Evolutionary conservation across 2,113 vertebrate species (phyloP), one percentile per base, ranked within the genome.

Genomic region (Eolophus roseicapilla): DNA sequence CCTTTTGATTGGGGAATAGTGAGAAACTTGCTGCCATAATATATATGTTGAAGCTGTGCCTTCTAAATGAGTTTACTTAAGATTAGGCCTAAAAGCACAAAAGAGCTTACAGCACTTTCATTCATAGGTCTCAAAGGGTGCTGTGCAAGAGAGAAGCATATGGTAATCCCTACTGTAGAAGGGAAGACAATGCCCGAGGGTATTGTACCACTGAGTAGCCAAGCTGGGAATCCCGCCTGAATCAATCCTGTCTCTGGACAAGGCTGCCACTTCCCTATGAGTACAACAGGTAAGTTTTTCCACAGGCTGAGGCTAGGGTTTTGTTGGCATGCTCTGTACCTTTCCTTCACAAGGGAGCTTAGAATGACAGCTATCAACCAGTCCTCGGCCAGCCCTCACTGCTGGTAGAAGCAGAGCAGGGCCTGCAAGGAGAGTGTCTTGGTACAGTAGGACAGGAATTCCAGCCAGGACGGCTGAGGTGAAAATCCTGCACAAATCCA

Each of bases 401-500:
- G 53, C 55, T 70, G 24, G 6, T 17, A 14, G 57, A 60, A 39
- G 52, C 57, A 6, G 49, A 85, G 82, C 64, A 80, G 64, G 33
- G 25, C 37, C n/a, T 65, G 52, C 67, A 86, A 79, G 60, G 46
- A 82, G 37, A 68, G 9, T 41, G 39, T 60, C 86, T 77, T 77
- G 68, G 55, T 95, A 23, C 3, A 7, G 71, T 50, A 74, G 86
- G 53, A 67, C 19, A 7, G 86, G 37, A 84, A 59, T 62, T 93
- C 24, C 80, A 96, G 94, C 97, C 96, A 62, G 65, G 69, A 64
- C 4, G 3, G 62, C 75, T 67, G 76, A 94, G 76, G 84, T 82
- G 95, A 95, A 95, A 97, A 97, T 96, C 91, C 94, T 77, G 50
- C 68, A 53, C 65, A 93, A 92, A 92, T 96, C 82, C 94, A 10